Evolutionary conservation across 2,888 invertebrate genomes (phyloP).

Genomic region (Chymomyza amoena): DNA sequence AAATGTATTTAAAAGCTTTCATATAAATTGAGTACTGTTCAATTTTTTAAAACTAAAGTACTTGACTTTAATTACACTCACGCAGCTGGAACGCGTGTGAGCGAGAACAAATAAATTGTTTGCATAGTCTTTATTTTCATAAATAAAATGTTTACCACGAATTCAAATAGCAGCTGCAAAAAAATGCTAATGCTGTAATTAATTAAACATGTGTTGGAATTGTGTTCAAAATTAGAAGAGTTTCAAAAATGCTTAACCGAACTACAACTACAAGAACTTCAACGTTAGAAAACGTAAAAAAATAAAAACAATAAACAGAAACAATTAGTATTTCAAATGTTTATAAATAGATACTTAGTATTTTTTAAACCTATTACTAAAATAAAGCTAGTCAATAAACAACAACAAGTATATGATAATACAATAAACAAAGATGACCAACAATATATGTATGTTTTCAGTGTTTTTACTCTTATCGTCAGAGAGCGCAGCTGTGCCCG

Average conservation of each 20-base stretch:
- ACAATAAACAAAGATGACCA: slow-evolving; percentile 38
- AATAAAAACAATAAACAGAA: not conserved
- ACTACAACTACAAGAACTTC: not conserved
- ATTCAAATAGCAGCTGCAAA: not conserved
- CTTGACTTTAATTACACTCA: no score
- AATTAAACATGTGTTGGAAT: not conserved
- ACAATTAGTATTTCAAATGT: not conserved
- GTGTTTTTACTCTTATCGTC: not conserved
- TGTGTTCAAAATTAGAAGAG: not conserved
- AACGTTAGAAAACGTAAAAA: not conserved
- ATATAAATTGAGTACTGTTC: no score
- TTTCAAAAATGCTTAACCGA: not conserved
- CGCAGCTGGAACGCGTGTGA: not conserved
- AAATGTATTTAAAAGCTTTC: not conserved
- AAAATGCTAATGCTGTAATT: not conserved
- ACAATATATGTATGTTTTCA: slow-evolving; percentile 4
- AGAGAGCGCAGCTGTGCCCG: not conserved
- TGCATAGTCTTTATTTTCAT: not conserved
- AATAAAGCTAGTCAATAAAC: slow-evolving; percentile 37
- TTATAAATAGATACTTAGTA: slow-evolving; percentile 31
- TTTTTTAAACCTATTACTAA: slow-evolving; percentile 39
- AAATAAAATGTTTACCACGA: not conserved
- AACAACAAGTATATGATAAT: not conserved
- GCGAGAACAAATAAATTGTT: not conserved
- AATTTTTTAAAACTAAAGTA: no score